A percentile compares a stretch with the other conserved stretches of the same genome.
Conservation (phyloP, 2,888 invertebrate species). For the Sipunculus nudus region DNA sequence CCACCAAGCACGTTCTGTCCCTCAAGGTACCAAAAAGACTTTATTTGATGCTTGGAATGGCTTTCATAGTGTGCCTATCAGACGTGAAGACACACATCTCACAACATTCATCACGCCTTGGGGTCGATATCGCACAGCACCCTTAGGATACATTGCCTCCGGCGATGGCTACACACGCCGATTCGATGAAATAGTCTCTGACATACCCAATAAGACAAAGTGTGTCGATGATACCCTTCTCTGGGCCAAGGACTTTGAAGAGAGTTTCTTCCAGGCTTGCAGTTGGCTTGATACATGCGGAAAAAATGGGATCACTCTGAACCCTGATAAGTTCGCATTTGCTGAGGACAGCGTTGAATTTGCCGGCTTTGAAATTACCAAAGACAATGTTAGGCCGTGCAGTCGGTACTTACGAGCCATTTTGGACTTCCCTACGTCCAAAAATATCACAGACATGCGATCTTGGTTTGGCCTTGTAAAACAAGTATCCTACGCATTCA, state of each 20-base stretch:
- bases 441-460: conserved; percentile 38
- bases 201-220: conserved; percentile 46
- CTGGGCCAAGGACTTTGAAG: conserved; percentile 35
- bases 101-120: conserved; percentile 39
- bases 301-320: conserved; percentile 41
- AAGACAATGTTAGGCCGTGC: conserved; percentile 36
- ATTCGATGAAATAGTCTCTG: conserved; percentile 43
- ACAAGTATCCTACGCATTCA: conserved; percentile 43
- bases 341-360: conserved; percentile 38
- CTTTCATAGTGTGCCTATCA: conserved; percentile 13
- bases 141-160: conserved; percentile 31
- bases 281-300: conserved; percentile 35
- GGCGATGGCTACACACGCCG: conserved; percentile 15
- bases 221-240: conserved; percentile 41
- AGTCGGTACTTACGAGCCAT: conserved; percentile 37
- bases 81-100: conserved; percentile 13
- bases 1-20: conserved; percentile 40
- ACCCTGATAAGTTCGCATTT: conserved; percentile 45
- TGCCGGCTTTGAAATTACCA: conserved; percentile 43
- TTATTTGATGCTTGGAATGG: conserved; percentile 38
- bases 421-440: conserved; percentile 39
- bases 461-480: conserved; percentile 47
- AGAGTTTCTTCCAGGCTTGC: conserved; percentile 38
- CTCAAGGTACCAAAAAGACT: conserved; percentile 36
- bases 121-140: conserved; percentile 37